Conservation (phyloP, 2,888 invertebrate species). For the Caradrina kadenii region DNA sequence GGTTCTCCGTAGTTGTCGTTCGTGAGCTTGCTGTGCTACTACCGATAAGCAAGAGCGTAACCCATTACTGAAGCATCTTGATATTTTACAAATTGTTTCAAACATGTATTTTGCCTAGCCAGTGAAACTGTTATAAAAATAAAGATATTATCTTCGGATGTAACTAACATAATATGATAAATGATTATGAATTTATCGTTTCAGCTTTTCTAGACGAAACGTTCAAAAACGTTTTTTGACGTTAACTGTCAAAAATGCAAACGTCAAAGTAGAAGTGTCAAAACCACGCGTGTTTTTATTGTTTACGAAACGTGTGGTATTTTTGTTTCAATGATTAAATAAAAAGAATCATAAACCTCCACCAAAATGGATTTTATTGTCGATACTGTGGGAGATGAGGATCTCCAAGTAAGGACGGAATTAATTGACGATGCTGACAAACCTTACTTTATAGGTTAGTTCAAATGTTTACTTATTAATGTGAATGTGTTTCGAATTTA, state of each 20-base stretch:
- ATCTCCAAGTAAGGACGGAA: slow-evolving; percentile 80
- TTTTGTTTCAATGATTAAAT: slow-evolving; percentile 21
- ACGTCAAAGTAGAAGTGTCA: slow-evolving; percentile 35
- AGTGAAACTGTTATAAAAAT: no score
- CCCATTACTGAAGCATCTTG: no score
- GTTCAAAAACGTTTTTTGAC: no score
- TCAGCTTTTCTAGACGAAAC: slow-evolving; percentile 29
- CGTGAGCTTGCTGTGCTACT: no score
- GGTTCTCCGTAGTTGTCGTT: no score
- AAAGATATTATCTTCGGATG: no score
- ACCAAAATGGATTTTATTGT: slow-evolving; percentile 90
- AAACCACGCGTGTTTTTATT: slow-evolving; percentile 52
- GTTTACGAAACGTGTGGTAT: slow-evolving; percentile 35
- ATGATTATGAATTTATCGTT: background rate
- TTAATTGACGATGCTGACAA: slow-evolving; percentile 77
- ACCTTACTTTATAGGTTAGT: slow-evolving; percentile 84
- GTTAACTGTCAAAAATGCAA: no score
- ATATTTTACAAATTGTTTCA: no score
- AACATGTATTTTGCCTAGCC: no score
- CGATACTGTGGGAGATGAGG: slow-evolving; percentile 89
- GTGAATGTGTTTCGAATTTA: no score
- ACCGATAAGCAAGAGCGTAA: no score
- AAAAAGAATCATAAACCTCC: background rate
- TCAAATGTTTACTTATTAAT: background rate
- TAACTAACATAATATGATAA: no score